phyloP scores from a whole-genome alignment of 2,797 vertebrate species.

The Eremophila alpestris region DNA sequence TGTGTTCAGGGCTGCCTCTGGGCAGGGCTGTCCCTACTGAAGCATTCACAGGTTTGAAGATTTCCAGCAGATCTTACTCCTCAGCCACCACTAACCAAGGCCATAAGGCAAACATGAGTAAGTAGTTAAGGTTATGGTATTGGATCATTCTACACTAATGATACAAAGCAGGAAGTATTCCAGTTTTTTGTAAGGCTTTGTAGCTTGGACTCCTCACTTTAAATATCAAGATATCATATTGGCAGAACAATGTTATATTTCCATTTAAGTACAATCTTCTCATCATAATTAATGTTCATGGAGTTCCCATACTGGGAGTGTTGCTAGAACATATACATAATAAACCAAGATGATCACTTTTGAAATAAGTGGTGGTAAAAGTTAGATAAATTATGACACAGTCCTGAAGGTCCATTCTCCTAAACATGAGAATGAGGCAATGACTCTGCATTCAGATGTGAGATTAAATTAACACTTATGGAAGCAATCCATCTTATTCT shows the following conservation, averaged over 20 bases:
- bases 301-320: background rate
- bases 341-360: background rate
- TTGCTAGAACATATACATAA: constrained; percentile 10
- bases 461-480: constrained; percentile 57
- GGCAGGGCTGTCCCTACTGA: background rate
- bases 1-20: background rate
- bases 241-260: background rate
- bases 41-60: background rate
- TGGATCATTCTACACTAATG: background rate
- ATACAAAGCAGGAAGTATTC: background rate
- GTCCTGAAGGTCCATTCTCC: background rate
- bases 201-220: background rate
- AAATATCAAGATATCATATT: background rate
- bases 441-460: constrained; percentile 48
- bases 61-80: background rate
- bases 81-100: background rate
- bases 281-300: background rate
- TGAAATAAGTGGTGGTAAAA: constrained; percentile 39
- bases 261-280: background rate
- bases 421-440: constrained; percentile 31
- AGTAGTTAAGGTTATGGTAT: background rate
- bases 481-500: constrained; percentile 50
- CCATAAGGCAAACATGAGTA: background rate
- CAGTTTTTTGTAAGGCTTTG: background rate
- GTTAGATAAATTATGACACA: constrained; percentile 37